Evolutionary conservation across 2,888 invertebrate species (phyloP).

Genomic region (Drosophila sordidula): DNA sequence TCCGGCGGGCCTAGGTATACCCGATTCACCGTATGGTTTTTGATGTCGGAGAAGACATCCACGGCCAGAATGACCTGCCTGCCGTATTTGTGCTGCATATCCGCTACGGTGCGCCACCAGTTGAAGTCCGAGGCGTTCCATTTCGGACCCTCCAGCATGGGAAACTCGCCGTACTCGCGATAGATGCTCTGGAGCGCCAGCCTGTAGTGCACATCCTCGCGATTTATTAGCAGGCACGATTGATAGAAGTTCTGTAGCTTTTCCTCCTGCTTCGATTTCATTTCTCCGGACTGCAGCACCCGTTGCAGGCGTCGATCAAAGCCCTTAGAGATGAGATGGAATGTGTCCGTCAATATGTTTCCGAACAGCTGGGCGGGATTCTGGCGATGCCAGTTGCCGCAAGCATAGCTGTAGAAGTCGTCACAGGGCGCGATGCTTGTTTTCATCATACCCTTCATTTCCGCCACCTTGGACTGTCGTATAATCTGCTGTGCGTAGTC

Average conservation of each 20-base stretch:
- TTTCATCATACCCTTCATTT: constrained; percentile 91
- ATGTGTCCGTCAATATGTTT: constrained; percentile 65
- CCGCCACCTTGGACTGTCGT: constrained; percentile 87
- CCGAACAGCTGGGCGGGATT: constrained; percentile 74
- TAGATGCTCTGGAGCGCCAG: constrained; percentile 55
- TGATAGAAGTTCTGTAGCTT: constrained; percentile 76
- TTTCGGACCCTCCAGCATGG: constrained; percentile 48
- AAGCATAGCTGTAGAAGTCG: constrained; percentile 93
- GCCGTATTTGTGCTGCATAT: constrained; percentile 74
- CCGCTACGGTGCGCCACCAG: constrained; percentile 78
- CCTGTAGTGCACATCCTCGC: constrained; percentile 59
- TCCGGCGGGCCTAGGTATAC: constrained; percentile 71
- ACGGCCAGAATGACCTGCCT: constrained; percentile 72
- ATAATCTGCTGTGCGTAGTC: constrained; percentile 85
- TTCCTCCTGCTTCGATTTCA: constrained; percentile 50
- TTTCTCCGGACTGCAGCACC: constrained; percentile 37
- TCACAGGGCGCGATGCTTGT: constrained; percentile 89
- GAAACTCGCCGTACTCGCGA: constrained; percentile 71
- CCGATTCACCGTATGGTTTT: constrained; percentile 61
- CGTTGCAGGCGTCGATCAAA: constrained; percentile 65
- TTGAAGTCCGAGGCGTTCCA: constrained; percentile 67
- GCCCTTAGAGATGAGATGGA: constrained; percentile 62
- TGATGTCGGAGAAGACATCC: constrained; percentile 69
- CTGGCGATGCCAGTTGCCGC: constrained; percentile 90
- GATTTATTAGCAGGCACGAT: constrained; percentile 63